Evolutionary conservation across 2,797 vertebrate species (phyloP).

Genomic region (Cynodonichthys magdalenae): DNA sequence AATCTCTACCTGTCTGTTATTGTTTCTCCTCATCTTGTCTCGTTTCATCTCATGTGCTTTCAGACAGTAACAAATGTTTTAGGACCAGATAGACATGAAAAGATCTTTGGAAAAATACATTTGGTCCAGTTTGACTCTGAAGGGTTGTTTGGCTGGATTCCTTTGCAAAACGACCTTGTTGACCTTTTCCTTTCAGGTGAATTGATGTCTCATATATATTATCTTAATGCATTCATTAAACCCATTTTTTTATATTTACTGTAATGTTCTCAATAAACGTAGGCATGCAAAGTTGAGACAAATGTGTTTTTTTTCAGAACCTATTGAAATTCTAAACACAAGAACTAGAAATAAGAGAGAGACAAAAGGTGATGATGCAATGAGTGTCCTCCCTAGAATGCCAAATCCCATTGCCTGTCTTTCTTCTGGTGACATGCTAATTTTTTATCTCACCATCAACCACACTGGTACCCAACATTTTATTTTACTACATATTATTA

Average conservation of each 20-base stretch:
- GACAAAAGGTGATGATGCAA: conserved; percentile 6
- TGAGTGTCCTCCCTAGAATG: conserved; percentile 72
- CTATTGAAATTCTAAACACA: conserved; percentile 47
- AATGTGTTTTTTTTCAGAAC: conserved; percentile 45
- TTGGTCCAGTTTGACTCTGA: conserved; percentile 84
- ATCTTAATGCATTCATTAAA: background rate
- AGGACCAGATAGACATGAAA: conserved; percentile 85
- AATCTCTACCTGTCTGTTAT: background rate
- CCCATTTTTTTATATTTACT: background rate
- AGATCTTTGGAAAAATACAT: conserved; percentile 79
- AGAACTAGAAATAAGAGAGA: conserved; percentile 58
- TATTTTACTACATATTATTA: background rate
- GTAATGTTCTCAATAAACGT: background rate
- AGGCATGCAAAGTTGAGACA: background rate
- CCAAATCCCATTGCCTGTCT: conserved; percentile 91
- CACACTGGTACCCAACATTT: conserved; percentile 66
- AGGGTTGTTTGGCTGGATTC: conserved; percentile 89
- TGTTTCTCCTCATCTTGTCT: background rate
- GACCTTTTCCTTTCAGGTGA: conserved; percentile 85
- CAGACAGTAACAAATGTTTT: conserved; percentile 84
- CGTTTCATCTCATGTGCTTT: background rate
- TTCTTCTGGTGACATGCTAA: conserved; percentile 82
- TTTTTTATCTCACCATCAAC: conserved; percentile 89
- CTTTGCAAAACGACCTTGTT: conserved; percentile 76
- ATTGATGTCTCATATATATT: background rate